Evolutionary conservation across 2,797 vertebrate genomes (phyloP), one percentile per base, ranked within the genome.

Genomic region (Sebastes dallii): DNA sequence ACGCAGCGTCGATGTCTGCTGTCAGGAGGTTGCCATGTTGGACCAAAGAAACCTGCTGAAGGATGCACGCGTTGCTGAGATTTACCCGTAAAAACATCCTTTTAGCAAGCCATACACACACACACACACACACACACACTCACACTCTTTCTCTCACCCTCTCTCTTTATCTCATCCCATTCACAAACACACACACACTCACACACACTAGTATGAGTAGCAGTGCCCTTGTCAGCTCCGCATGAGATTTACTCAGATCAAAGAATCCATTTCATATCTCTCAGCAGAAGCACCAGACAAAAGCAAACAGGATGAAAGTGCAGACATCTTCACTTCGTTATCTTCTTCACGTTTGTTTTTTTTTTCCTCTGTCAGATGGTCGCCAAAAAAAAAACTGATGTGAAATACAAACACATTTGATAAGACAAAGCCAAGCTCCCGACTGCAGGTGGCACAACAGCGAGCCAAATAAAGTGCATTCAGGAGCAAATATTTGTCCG

Each of bases 241-340:
- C 80, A 65, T 79, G 86, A 76, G 77, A 72, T 87, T 77, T 66
- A 67, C 84, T 42, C 66, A 30, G 80, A 89, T 93, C 87, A 91
- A 87, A 89, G 82, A 81, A 87, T 88, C 80, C 46, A 61, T 82
- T 84, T 86, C 56, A 54, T 61, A 74, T 88, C 80, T 80, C 87
- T 83, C 81, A 74, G 87, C 79, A 86, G 85, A 84, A 36, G 67
- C 84, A 67, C 9, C 71, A 76, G 70, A 85, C 67, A 78, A 70
- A 77, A 90, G 73, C 81, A 90, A 90, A 89, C 75, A 75, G 86
- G 86, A 90, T 87, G 67, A 88, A 86, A 78, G 66, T 36, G 30
- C 61, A 66, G 56, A 82, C 73, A 39, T 80, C 83, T 71, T 66
- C 81, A 46, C 74, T 76, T 68, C 60, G 66, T 73, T 68, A 42